Evolutionary conservation across 2,888 invertebrate genomes (phyloP).

Genomic region (Euzetes globulus): DNA sequence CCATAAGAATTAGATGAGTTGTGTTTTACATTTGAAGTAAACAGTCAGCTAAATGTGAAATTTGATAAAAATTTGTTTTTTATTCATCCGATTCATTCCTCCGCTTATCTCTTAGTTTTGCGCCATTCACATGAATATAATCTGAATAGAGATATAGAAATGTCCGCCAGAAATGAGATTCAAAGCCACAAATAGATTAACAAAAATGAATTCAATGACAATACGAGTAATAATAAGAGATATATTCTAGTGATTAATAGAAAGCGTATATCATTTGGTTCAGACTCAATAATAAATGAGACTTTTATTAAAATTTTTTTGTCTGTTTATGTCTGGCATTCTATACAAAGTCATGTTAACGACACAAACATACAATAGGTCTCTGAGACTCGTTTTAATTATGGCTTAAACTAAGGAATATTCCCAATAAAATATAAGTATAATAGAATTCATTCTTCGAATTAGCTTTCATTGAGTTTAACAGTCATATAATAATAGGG

Average conservation of each 20-base stretch:
- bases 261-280: slow-evolving; percentile 9
- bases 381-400: too few species aligned
- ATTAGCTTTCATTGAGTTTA: too few species aligned
- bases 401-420: too few species aligned
- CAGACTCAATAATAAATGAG: slow-evolving; percentile 5
- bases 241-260: slow-evolving; percentile 16
- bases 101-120: background rate
- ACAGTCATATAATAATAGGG: too few species aligned
- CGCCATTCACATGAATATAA: background rate
- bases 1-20: background rate
- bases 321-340: slow-evolving; percentile 1
- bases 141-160: background rate
- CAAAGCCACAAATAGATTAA: background rate
- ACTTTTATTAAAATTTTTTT: background rate
- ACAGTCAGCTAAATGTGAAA: background rate
- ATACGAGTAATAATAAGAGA: background rate
- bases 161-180: background rate
- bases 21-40: background rate
- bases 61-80: background rate
- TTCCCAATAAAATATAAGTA: too few species aligned
- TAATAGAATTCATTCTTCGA: too few species aligned
- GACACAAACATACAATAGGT: background rate
- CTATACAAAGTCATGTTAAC: background rate
- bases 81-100: background rate
- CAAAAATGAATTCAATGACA: slow-evolving; percentile 6